Base-by-base conservation (phyloP, 2,888 invertebrate species). In the Galerucella pusilla region DNA sequence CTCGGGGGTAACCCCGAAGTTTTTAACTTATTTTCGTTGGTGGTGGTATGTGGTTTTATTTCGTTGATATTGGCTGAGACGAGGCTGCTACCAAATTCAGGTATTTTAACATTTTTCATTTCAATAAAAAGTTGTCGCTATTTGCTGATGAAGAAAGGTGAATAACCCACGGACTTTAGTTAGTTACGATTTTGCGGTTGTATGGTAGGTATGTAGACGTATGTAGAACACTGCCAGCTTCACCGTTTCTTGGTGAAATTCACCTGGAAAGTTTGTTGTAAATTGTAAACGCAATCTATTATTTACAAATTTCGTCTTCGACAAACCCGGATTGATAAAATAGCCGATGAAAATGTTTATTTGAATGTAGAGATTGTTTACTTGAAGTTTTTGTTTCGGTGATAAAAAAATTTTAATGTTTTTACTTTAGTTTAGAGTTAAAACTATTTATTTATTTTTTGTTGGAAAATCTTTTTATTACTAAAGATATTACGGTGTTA, bases 11-110 rank as follows among this genome's bases (percentile, higher is more conserved):
- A 81, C 82, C 83, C 84, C 81, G 77, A 64, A 71, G 75, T 77
- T 75, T 80, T 82, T 78, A 82, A 82, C 78, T 77, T 84, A 64
- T 77, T 81, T 69, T 76, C 79, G 72, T 68, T 84, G 66, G 74
- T 79, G 61, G 78, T 84, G 72, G 78, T 82, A 74, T 84, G 81
- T 73, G 85, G 85, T 84, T 83, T 83, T 74, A 78, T 82, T 60
- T 78, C 80, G 49, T 75, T 82, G 71, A 83, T 83, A 68, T 68
- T 84, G 25, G 84, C 83, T 61, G 85, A 85, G 72, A 82, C 83
- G 65, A 82, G 83, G 79, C 76, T 78, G 46, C 72, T 73, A 70
- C 77, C 79, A n/a, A 77, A 77, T 71, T 73, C 80, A 79, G 80
- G 80, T 81, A 76, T 66, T 60, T 65, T 45, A 42, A 52, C 54